Evolutionary conservation across 2,113 vertebrate genomes (phyloP).

Genomic region (Petroica traversi): DNA sequence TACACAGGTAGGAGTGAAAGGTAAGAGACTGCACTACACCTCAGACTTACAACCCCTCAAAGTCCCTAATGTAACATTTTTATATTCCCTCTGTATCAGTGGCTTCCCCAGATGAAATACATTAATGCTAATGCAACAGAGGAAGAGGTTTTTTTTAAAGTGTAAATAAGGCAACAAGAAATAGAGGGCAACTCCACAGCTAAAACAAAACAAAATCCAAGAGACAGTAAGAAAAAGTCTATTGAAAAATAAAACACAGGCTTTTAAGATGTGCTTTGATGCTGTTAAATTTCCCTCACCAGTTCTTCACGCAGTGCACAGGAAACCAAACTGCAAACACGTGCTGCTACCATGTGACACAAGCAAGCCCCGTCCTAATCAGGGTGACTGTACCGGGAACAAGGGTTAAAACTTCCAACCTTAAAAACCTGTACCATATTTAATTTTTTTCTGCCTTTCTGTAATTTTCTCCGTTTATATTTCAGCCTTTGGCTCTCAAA

Average conservation of each 20-base stretch:
- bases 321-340: background rate
- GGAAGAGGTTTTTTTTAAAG: background rate
- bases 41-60: accelerated
- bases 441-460: background rate
- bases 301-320: background rate
- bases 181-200: background rate
- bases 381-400: background rate
- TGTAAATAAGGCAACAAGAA: background rate
- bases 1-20: background rate
- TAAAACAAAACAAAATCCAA: background rate
- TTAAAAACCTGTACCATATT: accelerated
- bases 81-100: background rate
- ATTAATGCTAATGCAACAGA: background rate
- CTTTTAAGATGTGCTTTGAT: background rate
- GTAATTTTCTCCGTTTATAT: background rate
- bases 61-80: background rate
- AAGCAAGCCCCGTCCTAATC: background rate
- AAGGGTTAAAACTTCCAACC: background rate
- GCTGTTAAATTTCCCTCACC: background rate
- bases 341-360: background rate
- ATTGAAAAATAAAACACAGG: background rate
- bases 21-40: background rate
- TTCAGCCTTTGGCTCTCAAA: background rate
- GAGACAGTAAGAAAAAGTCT: background rate
- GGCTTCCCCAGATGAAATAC: background rate